Conservation (phyloP, 2,888 invertebrate genomes). For the Drosophila lutescens region DNA sequence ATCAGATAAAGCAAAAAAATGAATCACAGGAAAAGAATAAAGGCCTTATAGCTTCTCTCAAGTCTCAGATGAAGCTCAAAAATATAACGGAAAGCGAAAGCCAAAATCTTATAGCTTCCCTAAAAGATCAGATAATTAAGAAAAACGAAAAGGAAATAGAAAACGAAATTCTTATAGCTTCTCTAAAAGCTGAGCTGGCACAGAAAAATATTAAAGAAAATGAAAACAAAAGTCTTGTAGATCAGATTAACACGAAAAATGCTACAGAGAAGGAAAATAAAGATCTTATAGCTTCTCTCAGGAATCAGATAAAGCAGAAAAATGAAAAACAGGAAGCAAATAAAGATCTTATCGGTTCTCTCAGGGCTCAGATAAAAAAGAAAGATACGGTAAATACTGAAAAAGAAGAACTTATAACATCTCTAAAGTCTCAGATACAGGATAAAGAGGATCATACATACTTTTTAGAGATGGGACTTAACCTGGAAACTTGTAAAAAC, state of each 20-base stretch:
- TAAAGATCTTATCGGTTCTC: neutral
- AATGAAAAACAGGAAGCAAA: neutral
- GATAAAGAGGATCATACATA: slow-evolving; percentile 5
- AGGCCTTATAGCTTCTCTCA: neutral
- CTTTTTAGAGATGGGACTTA: slow-evolving; percentile 3
- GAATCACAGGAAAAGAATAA: neutral
- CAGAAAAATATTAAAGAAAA: neutral
- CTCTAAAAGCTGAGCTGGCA: neutral
- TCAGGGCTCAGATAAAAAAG: no score
- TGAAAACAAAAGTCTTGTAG: neutral
- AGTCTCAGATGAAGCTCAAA: neutral
- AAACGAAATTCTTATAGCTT: neutral
- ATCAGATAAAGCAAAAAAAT: neutral
- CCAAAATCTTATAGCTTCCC: neutral
- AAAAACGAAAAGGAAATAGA: neutral
- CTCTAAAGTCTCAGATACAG: neutral
- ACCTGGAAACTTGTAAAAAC: neutral
- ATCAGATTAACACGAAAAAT: no score
- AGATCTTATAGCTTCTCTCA: neutral
- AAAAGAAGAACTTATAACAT: no score
- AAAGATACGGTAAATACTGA: no score
- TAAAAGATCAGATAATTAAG: neutral
- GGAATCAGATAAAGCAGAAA: neutral
- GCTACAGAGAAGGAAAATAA: no score
- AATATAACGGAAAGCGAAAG: neutral